Conservation (phyloP, 1,140 invertebrate species). For the Andricus grossulariae region DNA sequence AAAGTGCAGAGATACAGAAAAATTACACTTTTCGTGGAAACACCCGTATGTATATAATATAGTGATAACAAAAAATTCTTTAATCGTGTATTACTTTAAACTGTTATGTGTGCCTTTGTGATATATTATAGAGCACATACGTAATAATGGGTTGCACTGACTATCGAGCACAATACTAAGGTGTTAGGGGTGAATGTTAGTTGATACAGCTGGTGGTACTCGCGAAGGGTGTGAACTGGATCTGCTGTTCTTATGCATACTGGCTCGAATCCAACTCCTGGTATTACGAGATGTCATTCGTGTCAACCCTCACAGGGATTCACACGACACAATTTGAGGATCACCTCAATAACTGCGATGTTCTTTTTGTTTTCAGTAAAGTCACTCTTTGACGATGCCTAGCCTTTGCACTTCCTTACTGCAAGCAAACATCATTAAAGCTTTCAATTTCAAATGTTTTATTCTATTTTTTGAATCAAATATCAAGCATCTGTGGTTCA, state of each 20-base stretch:
- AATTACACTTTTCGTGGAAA: no score
- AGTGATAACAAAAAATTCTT: no score
- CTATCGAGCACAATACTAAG: constrained; percentile 7
- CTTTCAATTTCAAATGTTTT: not conserved
- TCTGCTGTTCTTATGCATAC: constrained; percentile 73
- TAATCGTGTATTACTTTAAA: no score
- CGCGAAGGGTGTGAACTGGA: constrained; percentile 49
- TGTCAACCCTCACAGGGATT: constrained; percentile 57
- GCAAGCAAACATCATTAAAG: constrained; percentile 22
- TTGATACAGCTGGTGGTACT: constrained; percentile 8
- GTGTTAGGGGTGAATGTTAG: constrained; percentile 8
- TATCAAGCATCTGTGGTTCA: no score
- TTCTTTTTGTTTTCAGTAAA: constrained; percentile 9
- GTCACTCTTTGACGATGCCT: not conserved
- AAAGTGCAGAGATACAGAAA: no score
- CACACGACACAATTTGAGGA: constrained; percentile 57
- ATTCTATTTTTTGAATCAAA: not conserved
- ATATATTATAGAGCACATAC: no score
- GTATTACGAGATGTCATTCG: constrained; percentile 73
- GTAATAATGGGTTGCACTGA: not conserved
- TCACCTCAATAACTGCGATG: constrained; percentile 34
- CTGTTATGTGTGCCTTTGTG: no score
- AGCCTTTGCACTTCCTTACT: not conserved
- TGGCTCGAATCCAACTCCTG: constrained; percentile 67
- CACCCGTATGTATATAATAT: no score